Evolutionary conservation across 2,797 vertebrate species (phyloP).

Genomic region (Enteromius afrohamiltoni): DNA sequence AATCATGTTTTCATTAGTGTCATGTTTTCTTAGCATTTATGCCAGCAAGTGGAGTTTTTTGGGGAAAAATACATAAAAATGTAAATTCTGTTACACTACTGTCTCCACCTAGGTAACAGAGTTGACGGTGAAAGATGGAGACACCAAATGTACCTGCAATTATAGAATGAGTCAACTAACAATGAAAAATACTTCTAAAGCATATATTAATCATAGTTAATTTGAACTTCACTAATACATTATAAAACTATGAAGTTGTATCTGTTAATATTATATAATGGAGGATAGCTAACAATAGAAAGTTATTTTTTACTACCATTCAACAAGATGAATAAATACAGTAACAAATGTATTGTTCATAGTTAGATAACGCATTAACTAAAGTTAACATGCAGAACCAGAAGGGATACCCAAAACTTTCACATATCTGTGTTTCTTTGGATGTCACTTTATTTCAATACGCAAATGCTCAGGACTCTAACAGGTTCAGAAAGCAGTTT

Average conservation of each 20-base stretch:
- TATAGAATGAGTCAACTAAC: background rate
- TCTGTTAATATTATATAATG: background rate
- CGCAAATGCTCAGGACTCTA: background rate
- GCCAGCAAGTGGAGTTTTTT: too few relatives aligned
- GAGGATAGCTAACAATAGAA: background rate
- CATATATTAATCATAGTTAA: background rate
- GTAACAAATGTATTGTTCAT: background rate
- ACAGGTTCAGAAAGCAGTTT: background rate
- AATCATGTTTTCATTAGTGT: too few relatives aligned
- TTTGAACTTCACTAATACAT: background rate
- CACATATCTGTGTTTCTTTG: background rate
- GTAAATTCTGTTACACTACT: too few relatives aligned
- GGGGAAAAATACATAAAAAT: too few relatives aligned
- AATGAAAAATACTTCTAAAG: background rate
- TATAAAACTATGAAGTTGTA: background rate
- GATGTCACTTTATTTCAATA: background rate
- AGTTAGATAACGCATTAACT: background rate
- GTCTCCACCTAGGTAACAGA: too few relatives aligned
- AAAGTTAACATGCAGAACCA: background rate
- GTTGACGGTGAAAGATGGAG: too few relatives aligned
- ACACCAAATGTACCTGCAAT: too few relatives aligned
- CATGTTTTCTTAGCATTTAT: too few relatives aligned
- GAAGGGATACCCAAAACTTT: background rate
- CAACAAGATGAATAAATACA: background rate
- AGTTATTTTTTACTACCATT: background rate